Conservation (phyloP, 2,888 invertebrate species). For the Smittia sp. region DNA sequence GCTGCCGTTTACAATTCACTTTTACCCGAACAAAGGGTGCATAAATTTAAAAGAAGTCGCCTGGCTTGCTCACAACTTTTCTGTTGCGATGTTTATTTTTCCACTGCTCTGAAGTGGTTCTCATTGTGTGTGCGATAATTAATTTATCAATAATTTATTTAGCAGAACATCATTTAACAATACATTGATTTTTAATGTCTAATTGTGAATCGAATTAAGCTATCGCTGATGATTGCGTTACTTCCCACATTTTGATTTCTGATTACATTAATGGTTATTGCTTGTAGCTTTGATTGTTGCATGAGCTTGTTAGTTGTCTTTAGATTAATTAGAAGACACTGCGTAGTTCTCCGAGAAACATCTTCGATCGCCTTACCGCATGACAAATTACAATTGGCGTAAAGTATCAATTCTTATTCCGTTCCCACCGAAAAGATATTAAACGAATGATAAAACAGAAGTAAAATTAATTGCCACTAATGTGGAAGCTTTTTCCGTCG, state of each 20-base stretch:
- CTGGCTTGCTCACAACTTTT: slow-evolving; percentile 1
- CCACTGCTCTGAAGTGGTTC: slow-evolving; percentile 14
- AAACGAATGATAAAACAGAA: slow-evolving; percentile 3
- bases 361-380: not conserved
- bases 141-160: slow-evolving; percentile 35
- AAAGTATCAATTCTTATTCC: slow-evolving; percentile 29
- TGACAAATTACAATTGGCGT: slow-evolving; percentile 33
- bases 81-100: not conserved
- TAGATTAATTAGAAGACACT: no score
- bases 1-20: not conserved
- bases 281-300: no score
- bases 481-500: not conserved
- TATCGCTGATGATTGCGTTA: slow-evolving; percentile 1
- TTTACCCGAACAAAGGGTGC: slow-evolving; percentile 24
- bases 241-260: not conserved
- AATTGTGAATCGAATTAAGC: slow-evolving; percentile 29
- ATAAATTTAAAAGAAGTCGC: slow-evolving; percentile 20
- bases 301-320: no score
- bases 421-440: slow-evolving; percentile 24
- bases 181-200: slow-evolving; percentile 29
- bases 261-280: not conserved
- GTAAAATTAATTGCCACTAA: slow-evolving; percentile 34
- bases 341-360: no score
- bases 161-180: not conserved
- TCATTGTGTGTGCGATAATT: slow-evolving; percentile 25